A percentile compares a stretch with the other conserved stretches of the same genome.
Conservation (phyloP, 1,140 invertebrate genomes). For the Cryptotermes secundus region DNA sequence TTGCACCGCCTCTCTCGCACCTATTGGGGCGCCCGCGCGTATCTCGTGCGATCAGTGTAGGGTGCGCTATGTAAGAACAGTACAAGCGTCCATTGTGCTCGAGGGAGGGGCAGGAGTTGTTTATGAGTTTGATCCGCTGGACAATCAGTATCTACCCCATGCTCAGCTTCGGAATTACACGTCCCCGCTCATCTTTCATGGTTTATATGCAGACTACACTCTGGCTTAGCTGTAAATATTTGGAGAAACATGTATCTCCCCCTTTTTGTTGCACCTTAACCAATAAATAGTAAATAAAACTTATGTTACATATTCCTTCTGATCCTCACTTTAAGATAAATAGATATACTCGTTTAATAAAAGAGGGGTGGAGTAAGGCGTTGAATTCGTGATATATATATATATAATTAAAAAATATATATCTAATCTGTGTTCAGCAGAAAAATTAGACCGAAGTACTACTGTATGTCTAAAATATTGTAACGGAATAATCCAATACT, state of each 20-base stretch:
- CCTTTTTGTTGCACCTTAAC: not conserved
- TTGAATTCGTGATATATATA: too few relatives aligned
- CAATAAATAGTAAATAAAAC: slow-evolving; percentile 21
- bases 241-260: slow-evolving; percentile 11
- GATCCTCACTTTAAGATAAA: not conserved
- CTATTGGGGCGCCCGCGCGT: not conserved
- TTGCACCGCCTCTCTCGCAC: not conserved
- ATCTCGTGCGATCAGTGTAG: not conserved
- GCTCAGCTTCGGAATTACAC: not conserved
- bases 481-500: too few relatives aligned
- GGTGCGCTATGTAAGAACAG: not conserved
- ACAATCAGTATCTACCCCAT: slow-evolving; percentile 11
- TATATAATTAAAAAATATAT: too few relatives aligned
- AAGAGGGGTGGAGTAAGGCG: too few relatives aligned
- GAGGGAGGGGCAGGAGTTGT: not conserved
- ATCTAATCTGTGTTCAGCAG: too few relatives aligned
- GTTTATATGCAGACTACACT: slow-evolving; percentile 11
- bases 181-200: slow-evolving; percentile 2
- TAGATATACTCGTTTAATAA: not conserved
- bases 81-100: slow-evolving; percentile 3
- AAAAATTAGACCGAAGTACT: too few relatives aligned
- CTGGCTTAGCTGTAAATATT: slow-evolving; percentile 1
- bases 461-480: too few relatives aligned
- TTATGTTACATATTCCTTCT: slow-evolving; percentile 11
- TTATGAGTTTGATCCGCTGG: slow-evolving; percentile 15